Conservation (phyloP, 2,797 vertebrate genomes). For the Pelobates cultripes region DNA sequence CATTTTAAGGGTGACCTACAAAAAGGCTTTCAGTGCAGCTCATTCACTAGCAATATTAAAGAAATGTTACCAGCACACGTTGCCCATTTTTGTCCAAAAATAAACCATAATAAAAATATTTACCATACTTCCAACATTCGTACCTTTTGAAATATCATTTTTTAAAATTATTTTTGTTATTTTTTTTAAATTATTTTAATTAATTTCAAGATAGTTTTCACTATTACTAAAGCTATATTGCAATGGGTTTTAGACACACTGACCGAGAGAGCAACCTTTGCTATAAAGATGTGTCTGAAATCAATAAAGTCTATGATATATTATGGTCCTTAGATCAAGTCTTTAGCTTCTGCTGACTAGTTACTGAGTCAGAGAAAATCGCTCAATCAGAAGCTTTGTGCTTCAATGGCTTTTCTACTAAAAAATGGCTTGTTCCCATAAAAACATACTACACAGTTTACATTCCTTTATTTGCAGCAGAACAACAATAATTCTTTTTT, state of each 20-base stretch:
- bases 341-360: slow-evolving; percentile 14
- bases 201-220: neutral
- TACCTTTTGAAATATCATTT: neutral
- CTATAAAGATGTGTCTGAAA: slow-evolving; percentile 18
- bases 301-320: slow-evolving; percentile 14
- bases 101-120: neutral
- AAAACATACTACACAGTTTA: neutral
- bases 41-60: neutral
- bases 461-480: slow-evolving; percentile 1
- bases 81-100: neutral
- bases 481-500: slow-evolving; percentile 5
- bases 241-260: slow-evolving; percentile 4
- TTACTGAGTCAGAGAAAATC: slow-evolving; percentile 4
- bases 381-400: slow-evolving; percentile 1
- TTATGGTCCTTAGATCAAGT: slow-evolving; percentile 24
- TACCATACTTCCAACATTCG: neutral
- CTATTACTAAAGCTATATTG: neutral
- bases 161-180: neutral
- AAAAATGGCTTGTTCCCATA: neutral
- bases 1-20: slow-evolving; percentile 17
- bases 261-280: slow-evolving; percentile 13
- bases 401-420: slow-evolving; percentile 10
- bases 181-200: neutral
- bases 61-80: neutral
- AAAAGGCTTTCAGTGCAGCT: slow-evolving; percentile 18